These are phyloP conservation scores for Lagopus leucura DNA, from an alignment of 2,113 vertebrate genomes.

Conservation along the genomic window DNA sequence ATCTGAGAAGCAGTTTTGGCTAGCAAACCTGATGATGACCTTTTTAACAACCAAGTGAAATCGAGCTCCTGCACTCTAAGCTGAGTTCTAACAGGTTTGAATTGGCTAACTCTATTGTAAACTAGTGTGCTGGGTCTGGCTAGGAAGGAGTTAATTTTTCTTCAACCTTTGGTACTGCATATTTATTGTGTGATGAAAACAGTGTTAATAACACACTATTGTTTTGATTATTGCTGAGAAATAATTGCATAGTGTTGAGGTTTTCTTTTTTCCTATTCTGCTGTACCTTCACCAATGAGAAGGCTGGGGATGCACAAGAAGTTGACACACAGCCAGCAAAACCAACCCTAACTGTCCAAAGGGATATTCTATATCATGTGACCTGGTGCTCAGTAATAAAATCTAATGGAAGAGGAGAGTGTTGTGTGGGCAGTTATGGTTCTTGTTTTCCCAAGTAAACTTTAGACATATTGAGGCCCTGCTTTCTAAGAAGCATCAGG, in stretches of 20 bases:
- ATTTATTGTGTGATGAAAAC: neutral
- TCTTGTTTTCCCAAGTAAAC: neutral
- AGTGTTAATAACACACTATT: neutral
- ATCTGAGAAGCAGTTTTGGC: neutral
- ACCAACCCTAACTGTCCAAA: neutral
- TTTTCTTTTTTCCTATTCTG: neutral
- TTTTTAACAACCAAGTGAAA: neutral
- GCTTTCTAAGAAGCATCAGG: neutral
- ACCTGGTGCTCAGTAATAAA: neutral
- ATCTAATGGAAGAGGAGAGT: neutral
- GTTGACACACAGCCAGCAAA: neutral
- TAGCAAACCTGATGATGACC: neutral
- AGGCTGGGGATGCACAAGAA: neutral
- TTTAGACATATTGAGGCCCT: accelerated
- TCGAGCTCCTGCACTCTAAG: neutral
- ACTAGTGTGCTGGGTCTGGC: accelerated
- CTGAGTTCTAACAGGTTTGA: neutral
- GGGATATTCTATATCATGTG: neutral
- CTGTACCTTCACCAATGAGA: accelerated
- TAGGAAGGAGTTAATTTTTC: neutral
- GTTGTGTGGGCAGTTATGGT: accelerated
- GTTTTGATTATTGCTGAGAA: neutral
- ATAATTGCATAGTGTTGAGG: neutral
- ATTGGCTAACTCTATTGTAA: neutral
- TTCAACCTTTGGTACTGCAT: neutral